Percentiles rank a stretch among this genome's conserved stretches.
phyloP scores from a whole-genome alignment of 2,888 invertebrate genomes.

The Allolobophora icterica region DNA sequence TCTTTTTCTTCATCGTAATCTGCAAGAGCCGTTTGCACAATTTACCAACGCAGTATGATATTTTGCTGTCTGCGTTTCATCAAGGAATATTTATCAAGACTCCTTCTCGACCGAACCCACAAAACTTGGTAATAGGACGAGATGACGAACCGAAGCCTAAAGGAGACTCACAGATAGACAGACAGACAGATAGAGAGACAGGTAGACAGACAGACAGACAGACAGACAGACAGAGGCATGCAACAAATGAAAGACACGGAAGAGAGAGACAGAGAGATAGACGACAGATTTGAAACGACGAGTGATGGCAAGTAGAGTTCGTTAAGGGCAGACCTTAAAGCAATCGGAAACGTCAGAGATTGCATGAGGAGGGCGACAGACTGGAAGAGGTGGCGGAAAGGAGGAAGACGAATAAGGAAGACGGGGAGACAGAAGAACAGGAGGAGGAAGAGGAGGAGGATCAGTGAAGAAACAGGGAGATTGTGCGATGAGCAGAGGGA shows the following conservation, averaged over 20 bases:
- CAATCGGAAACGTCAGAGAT: no score
- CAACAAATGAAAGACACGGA: background rate
- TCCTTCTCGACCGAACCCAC: background rate
- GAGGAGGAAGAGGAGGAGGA: no score
- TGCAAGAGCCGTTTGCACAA: no score
- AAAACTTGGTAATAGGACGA: background rate
- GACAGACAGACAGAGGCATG: background rate
- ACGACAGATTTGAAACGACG: no score
- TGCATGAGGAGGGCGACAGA: no score
- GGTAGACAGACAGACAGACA: background rate
- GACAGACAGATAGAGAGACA: background rate
- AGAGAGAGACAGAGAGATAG: background rate
- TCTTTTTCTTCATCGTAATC: background rate
- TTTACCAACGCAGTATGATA: background rate
- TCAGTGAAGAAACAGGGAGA: no score
- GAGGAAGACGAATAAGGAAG: no score
- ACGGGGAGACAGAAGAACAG: no score
- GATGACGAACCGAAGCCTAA: background rate
- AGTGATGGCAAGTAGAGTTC: no score
- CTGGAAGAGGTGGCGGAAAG: no score
- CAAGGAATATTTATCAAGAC: background rate
- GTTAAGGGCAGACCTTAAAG: no score
- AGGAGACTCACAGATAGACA: background rate
- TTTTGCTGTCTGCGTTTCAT: background rate
- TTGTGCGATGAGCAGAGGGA: no score